Evolutionary conservation across 2,888 invertebrate genomes (phyloP).

Genomic region (Cryptus viduatorius): DNA sequence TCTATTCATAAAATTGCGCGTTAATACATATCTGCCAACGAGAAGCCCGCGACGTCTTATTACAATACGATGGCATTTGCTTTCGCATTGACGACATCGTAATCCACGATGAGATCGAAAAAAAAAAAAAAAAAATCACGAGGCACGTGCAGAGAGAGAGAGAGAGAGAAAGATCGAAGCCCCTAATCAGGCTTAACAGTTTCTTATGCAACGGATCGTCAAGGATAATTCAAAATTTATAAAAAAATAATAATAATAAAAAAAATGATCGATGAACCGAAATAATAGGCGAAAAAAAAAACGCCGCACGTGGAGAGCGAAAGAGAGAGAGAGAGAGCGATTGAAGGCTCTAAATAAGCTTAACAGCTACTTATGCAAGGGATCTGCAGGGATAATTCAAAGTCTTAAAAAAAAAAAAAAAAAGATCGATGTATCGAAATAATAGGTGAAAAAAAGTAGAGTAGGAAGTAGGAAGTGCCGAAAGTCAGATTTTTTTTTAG

Average conservation of each 20-base stretch:
- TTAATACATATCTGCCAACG: constrained; percentile 1
- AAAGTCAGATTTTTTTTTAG: too few species aligned
- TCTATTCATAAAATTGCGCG: constrained; percentile 31
- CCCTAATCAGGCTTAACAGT: background rate
- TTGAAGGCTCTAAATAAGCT: background rate
- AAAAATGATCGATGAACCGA: background rate
- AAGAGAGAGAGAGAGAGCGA: background rate
- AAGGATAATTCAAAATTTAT: background rate
- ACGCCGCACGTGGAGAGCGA: too few species aligned
- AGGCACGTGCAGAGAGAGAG: background rate
- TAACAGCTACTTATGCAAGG: constrained; percentile 2
- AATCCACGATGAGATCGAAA: constrained; percentile 3
- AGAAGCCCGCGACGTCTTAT: background rate
- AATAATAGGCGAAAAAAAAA: background rate
- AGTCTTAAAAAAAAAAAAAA: background rate
- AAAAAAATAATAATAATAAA: background rate
- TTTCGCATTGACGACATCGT: background rate
- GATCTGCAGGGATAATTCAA: background rate
- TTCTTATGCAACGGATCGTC: constrained; percentile 1
- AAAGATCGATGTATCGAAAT: background rate
- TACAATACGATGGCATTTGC: constrained; percentile 5
- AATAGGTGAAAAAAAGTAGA: background rate
- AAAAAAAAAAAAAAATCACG: background rate
- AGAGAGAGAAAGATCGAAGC: background rate
- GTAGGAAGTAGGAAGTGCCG: background rate